phyloP scores from a whole-genome alignment of 2,113 vertebrate genomes.

The Myrmecophaga tridactyla region DNA sequence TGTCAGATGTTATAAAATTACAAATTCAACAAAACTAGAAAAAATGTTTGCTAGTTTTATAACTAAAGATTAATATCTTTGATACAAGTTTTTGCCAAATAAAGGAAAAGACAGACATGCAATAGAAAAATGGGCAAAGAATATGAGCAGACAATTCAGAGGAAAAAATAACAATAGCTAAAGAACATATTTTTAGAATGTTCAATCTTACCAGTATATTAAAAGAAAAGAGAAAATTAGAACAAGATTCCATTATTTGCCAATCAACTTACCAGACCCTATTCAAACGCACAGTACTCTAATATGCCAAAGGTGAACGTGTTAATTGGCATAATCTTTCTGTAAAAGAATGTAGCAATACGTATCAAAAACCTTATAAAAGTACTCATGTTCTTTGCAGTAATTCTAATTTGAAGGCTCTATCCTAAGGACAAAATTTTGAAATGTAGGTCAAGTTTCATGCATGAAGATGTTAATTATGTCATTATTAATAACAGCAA shows the following conservation, averaged over 20 bases:
- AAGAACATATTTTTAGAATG: neutral
- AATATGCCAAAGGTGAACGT: neutral
- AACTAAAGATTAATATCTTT: neutral
- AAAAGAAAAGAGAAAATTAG: neutral
- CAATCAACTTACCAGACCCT: neutral
- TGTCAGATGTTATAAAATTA: neutral
- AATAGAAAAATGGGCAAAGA: neutral
- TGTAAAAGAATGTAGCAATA: neutral
- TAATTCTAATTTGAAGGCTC: slow-evolving; percentile 24
- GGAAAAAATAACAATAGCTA: neutral
- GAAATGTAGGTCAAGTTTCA: slow-evolving; percentile 43
- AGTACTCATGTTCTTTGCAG: neutral
- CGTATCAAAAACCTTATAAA: slow-evolving; percentile 2
- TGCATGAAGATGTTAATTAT: neutral
- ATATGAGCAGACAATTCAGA: neutral
- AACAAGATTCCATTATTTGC: neutral
- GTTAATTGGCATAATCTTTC: neutral
- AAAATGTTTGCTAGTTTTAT: neutral
- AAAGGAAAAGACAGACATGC: neutral
- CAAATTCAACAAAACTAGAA: neutral
- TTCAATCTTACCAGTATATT: neutral
- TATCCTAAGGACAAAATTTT: neutral
- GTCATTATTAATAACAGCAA: neutral
- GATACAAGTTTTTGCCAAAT: neutral
- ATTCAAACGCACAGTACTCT: neutral